Conservation (phyloP, 2,888 invertebrate species). For the Eucera pruinosa region DNA sequence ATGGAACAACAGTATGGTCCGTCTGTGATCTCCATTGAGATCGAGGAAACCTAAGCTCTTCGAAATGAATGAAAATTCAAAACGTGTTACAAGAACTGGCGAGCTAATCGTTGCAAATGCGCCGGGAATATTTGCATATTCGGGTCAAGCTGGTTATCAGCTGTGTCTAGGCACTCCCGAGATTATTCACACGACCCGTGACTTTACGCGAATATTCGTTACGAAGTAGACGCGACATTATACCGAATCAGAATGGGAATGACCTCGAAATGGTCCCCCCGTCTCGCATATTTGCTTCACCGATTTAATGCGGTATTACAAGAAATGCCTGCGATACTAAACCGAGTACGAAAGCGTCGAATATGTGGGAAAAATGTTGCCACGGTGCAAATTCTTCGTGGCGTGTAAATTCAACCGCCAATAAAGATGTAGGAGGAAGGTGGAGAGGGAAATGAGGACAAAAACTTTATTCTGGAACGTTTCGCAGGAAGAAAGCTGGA, state of each 20-base stretch:
- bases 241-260: slow-evolving; percentile 9
- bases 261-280: too few species aligned
- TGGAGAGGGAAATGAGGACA: neutral
- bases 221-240: neutral
- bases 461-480: neutral
- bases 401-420: neutral
- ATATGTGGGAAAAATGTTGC: neutral
- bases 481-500: neutral
- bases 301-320: neutral
- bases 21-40: neutral
- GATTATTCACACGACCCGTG: slow-evolving; percentile 31
- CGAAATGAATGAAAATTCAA: slow-evolving; percentile 23
- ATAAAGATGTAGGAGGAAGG: neutral
- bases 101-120: slow-evolving; percentile 30
- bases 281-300: neutral
- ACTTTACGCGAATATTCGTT: slow-evolving; percentile 24
- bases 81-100: slow-evolving; percentile 2
- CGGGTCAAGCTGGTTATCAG: slow-evolving; percentile 41
- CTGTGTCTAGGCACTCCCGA: slow-evolving; percentile 5
- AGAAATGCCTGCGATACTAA: neutral
- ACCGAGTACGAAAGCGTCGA: neutral
- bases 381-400: neutral
- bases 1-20: neutral
- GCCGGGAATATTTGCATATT: slow-evolving; percentile 28
- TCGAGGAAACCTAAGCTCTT: neutral